Conservation (phyloP, 1,140 invertebrate species). For the Paralvinella palmiformis region DNA sequence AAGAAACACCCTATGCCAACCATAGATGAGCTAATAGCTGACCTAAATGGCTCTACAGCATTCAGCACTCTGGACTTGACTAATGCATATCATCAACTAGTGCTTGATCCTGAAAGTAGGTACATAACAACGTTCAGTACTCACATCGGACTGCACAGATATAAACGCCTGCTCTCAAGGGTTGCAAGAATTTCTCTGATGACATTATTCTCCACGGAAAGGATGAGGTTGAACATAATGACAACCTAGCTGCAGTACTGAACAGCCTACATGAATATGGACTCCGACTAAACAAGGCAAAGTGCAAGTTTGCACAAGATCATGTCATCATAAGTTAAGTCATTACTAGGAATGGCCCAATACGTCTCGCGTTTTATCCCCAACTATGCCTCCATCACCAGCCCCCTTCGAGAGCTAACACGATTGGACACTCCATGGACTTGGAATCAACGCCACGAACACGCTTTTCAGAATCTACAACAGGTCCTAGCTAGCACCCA, state of each 20-base stretch:
- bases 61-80: slow-evolving; percentile 23
- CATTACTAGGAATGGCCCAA: slow-evolving; percentile 13
- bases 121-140: slow-evolving; percentile 25
- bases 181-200: too few species aligned
- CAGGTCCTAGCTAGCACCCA: slow-evolving; percentile 5
- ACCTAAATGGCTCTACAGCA: slow-evolving; percentile 20
- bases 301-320: too few species aligned
- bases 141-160: slow-evolving; percentile 20
- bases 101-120: slow-evolving; percentile 18
- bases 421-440: not conserved
- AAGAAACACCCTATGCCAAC: slow-evolving; percentile 19
- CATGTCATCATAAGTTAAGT: not conserved
- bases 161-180: slow-evolving; percentile 22
- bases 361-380: slow-evolving; percentile 9
- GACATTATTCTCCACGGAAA: too few species aligned
- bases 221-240: too few species aligned
- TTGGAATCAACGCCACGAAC: not conserved
- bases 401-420: not conserved
- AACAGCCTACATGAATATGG: too few species aligned
- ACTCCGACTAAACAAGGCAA: too few species aligned
- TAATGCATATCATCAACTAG: slow-evolving; percentile 23
- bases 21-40: slow-evolving; percentile 22
- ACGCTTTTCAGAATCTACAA: slow-evolving; percentile 27
- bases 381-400: not conserved
- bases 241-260: too few species aligned